Conservation (phyloP, 2,113 vertebrate genomes). For the Octodon degus region DNA sequence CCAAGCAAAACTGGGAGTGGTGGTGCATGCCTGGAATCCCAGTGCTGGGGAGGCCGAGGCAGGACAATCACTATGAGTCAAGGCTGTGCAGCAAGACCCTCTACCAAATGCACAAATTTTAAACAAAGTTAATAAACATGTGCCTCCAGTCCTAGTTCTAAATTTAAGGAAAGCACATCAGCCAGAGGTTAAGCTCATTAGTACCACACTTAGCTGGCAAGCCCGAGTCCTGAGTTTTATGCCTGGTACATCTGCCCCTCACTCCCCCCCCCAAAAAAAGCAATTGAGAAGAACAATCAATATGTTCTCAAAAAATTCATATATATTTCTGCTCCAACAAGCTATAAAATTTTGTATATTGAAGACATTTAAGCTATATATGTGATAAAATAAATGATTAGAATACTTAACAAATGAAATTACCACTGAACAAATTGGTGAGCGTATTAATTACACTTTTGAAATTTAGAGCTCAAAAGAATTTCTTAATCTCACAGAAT, state of each 20-base stretch:
- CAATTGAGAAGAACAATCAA: not conserved
- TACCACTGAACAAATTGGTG: not conserved
- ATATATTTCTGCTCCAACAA: not conserved
- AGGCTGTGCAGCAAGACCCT: no score
- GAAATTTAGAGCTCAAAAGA: not conserved
- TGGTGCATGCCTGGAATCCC: no score
- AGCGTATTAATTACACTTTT: not conserved
- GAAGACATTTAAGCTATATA: not conserved
- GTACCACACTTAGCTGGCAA: no score
- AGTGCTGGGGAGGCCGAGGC: no score
- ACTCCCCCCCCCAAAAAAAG: no score
- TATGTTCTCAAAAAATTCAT: slow-evolving; percentile 10
- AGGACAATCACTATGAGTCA: no score
- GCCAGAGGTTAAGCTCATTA: no score
- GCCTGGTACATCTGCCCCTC: no score
- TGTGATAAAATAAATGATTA: not conserved
- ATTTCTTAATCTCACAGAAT: not conserved
- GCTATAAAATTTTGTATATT: not conserved
- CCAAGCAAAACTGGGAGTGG: no score
- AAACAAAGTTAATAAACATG: not conserved
- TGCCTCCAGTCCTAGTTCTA: not conserved
- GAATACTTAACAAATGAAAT: slow-evolving; percentile 26
- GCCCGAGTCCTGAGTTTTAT: no score
- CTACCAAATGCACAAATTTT: no score
- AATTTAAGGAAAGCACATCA: not conserved